Conservation (phyloP, 2,888 invertebrate species). For the Teleiodes luculella region DNA sequence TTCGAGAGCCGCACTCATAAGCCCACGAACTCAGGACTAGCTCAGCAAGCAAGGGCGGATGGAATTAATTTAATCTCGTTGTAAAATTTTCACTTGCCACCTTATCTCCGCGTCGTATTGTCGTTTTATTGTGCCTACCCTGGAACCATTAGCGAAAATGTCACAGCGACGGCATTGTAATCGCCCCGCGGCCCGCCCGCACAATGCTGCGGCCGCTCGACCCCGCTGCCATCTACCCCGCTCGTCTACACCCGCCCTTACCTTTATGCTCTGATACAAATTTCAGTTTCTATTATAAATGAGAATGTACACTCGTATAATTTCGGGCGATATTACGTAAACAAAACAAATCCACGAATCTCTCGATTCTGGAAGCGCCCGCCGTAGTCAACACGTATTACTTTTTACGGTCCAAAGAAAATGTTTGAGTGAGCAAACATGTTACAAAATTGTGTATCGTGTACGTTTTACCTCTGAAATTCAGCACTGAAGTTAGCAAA, state of each 20-base stretch:
- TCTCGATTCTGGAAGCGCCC: slow-evolving; percentile 38
- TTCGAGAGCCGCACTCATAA: slow-evolving; percentile 17
- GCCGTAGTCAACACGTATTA: slow-evolving; percentile 20
- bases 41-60: slow-evolving; percentile 29
- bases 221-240: slow-evolving; percentile 59
- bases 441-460: slow-evolving; percentile 49
- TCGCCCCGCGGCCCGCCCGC: slow-evolving; percentile 63
- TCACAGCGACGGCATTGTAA: slow-evolving; percentile 74
- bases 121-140: slow-evolving; percentile 77
- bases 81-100: slow-evolving; percentile 76
- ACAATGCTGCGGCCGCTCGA: slow-evolving; percentile 72
- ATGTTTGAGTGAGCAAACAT: slow-evolving; percentile 58
- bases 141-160: slow-evolving; percentile 78
- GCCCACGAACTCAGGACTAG: slow-evolving; percentile 22
- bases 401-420: slow-evolving; percentile 32
- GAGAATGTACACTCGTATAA: slow-evolving; percentile 48
- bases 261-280: slow-evolving; percentile 72
- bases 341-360: slow-evolving; percentile 35
- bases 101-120: slow-evolving; percentile 76
- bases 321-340: slow-evolving; percentile 41
- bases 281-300: slow-evolving; percentile 70
- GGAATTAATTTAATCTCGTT: slow-evolving; percentile 72
- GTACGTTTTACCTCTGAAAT: slow-evolving; percentile 54
- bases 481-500: slow-evolving; percentile 58
- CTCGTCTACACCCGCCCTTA: slow-evolving; percentile 58